Evolutionary conservation across 2,797 vertebrate genomes (phyloP), one percentile per base, ranked within the genome.

Genomic region (Philypnodon macrostomus): DNA sequence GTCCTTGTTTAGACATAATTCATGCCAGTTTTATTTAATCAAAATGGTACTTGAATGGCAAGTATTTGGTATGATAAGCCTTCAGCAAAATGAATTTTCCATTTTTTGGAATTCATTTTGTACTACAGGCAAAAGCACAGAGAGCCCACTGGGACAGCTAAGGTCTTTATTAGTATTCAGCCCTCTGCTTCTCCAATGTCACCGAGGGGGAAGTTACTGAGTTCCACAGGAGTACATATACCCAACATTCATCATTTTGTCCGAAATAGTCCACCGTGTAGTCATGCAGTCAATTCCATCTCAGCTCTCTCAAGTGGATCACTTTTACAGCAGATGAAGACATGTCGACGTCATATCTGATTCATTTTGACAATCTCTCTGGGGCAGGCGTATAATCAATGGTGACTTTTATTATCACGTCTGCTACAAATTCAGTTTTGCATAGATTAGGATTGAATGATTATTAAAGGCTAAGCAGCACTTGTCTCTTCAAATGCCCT

Each of bases 161-260:
- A 58, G 45, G 41, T 65, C 53, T 37, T 1, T 41, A 70, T 84
- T 75, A 79, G 51, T 58, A 82, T 80, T 80, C 74, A 58, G 67
- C 62, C 51, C 47, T 63, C 41, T 32, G 31, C 61, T 62, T 47
- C 49, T 35, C 53, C 21, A 51, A 58, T 72, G 67, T 70, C 73
- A 53, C 54, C 26, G 33, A 42, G 40, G 21, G 46, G 36, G 51
- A 47, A 56, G 42, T 69, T 64, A 67, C 53, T 58, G 35, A 53
- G 41, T 46, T 39, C 34, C 31, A 44, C 16, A 24, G 12, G 23
- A 59, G 47, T 51, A 67, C 41, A 24, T 41, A 38, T 33, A 52
- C 42, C 36, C 45, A 39, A 24, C 10, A 48, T 70, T 60, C 55
- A 53, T 58, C 46, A 56, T 46, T 40, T 23, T 26, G 30, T 7